Evolutionary conservation across 2,888 invertebrate genomes (phyloP).

Genomic region (Seira ritae): DNA sequence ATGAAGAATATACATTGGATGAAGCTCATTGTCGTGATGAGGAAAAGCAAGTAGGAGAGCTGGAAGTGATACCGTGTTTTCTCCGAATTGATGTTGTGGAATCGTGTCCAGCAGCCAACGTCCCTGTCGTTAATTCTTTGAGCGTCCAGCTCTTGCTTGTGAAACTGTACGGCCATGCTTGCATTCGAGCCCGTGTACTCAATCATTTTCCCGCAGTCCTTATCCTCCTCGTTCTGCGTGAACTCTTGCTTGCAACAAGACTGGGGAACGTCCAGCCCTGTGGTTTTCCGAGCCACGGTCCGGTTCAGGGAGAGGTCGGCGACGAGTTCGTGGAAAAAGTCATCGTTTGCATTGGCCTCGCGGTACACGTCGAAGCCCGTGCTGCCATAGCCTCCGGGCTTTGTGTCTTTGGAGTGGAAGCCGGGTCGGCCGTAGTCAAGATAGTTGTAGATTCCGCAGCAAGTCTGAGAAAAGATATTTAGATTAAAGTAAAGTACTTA

Average conservation of each 20-base stretch:
- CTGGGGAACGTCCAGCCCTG: slow-evolving; percentile 43
- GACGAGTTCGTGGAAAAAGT: slow-evolving; percentile 47
- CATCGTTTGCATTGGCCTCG: slow-evolving; percentile 41
- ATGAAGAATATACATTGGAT: slow-evolving; percentile 30
- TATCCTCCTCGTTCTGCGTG: background rate
- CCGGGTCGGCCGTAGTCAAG: slow-evolving; percentile 37
- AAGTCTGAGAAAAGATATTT: slow-evolving; percentile 26
- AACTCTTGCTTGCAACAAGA: slow-evolving; percentile 35
- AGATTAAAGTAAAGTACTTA: too few species aligned
- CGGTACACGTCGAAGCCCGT: slow-evolving; percentile 39
- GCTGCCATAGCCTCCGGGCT: slow-evolving; percentile 23
- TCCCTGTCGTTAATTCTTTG: slow-evolving; percentile 35
- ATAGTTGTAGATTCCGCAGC: slow-evolving; percentile 50
- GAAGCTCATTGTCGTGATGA: slow-evolving; percentile 27
- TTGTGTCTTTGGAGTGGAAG: too few species aligned
- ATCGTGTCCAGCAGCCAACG: too few species aligned
- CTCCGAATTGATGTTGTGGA: too few species aligned
- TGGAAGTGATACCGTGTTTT: slow-evolving; percentile 30
- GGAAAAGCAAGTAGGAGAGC: slow-evolving; percentile 31
- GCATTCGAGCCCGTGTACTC: slow-evolving; percentile 33
- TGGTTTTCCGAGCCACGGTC: slow-evolving; percentile 37
- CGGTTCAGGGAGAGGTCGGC: slow-evolving; percentile 29
- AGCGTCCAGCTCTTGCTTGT: slow-evolving; percentile 33
- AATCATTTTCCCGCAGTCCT: slow-evolving; percentile 35
- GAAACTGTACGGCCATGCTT: background rate